Evolutionary conservation across 2,888 invertebrate genomes (phyloP), one percentile per base, ranked within the genome.

Genomic region (Drosophila quinaria): DNA sequence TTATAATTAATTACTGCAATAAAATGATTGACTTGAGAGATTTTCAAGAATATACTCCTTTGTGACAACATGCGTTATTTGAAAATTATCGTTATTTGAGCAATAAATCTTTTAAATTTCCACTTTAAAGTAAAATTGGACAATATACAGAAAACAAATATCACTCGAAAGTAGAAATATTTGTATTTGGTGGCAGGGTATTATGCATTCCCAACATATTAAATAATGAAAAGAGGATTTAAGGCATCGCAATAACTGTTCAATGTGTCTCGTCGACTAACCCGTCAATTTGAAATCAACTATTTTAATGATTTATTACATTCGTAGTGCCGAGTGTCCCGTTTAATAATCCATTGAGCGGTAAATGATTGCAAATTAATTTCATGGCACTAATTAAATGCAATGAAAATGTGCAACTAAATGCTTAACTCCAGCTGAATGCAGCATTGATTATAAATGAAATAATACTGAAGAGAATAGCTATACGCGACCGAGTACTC

Each of bases 361-460:
- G 44, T 42, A 42, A 63, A 64, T 69, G 52, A 73, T 64, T 69
- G 10, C 8, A 31, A 59, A 60, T 63, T 63, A 33, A 63, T 60
- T 68, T 46, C 58, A 46, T 13, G 44, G 31, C 39, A 70, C 58
- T 61, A 73, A 73, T 70, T 70, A 59, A 74, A 55, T 17, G 51
- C 44, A 55, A 29, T 44, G 42, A 29, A 47, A 61, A 35, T 49
- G 37, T 15, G 15, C 4, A 37, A 33, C 56, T 25, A 52, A 52
- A 65, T 54, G 44, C 65, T 52, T 31, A 63, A 64, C 31, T 19
- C 29, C 46, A 19, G 35, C 19, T 9, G 35, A 55, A 10, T 31
- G 35, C 37, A 25, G 13, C 19, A 50, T n/a, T 50, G n/a, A 31
- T 39, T 66, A 31, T 41, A 17, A 54, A 17, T 15, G n/a, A 41